These are phyloP conservation scores for Zoanthus sansibaricus DNA, from an alignment of 92 coral and sea anemone genomes.

Conservation along the genomic window DNA sequence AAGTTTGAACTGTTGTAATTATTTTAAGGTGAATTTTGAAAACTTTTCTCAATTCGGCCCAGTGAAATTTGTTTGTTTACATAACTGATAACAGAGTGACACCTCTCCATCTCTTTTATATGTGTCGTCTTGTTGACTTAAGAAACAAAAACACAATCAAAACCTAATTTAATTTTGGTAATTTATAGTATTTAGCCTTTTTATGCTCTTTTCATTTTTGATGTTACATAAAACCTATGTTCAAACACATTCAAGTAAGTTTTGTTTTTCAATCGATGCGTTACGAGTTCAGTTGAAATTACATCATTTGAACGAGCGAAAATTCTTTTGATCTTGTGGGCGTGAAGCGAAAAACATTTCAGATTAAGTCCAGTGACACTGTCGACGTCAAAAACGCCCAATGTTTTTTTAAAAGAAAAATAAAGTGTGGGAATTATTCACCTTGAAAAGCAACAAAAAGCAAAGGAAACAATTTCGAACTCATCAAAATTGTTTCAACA, in stretches of 20 bases:
- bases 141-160: slow-evolving; percentile 31
- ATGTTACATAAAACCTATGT: not conserved
- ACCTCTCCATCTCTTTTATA: not conserved
- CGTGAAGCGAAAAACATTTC: slow-evolving; percentile 39
- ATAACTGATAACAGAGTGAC: slow-evolving; percentile 31
- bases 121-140: slow-evolving; percentile 14
- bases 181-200: not conserved
- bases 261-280: not conserved
- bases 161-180: not conserved
- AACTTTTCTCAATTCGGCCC: slow-evolving; percentile 43
- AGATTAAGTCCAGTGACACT: slow-evolving; percentile 23
- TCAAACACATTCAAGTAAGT: not conserved
- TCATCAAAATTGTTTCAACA: not conserved
- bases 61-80: slow-evolving; percentile 63
- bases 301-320: slow-evolving; percentile 12
- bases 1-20: no score
- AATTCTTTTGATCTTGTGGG: slow-evolving; percentile 26
- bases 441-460: not conserved
- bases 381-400: not conserved
- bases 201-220: not conserved
- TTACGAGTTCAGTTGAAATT: slow-evolving; percentile 21
- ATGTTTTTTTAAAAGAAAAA: not conserved
- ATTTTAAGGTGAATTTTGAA: not conserved
- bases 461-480: not conserved
- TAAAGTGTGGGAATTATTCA: not conserved